Evolutionary conservation across 2,797 vertebrate species (phyloP).

Genomic region (Poeciliopsis turneri): DNA sequence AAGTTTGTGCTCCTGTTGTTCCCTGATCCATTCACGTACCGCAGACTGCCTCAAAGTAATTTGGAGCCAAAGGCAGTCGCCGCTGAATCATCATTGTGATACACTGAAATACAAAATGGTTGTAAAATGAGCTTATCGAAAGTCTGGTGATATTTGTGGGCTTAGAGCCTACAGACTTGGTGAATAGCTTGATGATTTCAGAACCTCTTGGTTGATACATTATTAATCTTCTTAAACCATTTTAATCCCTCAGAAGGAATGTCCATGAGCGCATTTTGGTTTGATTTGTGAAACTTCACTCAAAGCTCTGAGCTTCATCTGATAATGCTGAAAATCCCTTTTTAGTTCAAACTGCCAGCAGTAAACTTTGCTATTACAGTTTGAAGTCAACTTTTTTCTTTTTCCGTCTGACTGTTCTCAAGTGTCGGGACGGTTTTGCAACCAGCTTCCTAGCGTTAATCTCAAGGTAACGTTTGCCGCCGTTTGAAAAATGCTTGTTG

Average conservation of each 20-base stretch:
- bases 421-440: neutral
- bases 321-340: slow-evolving; percentile 30
- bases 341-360: slow-evolving; percentile 16
- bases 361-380: slow-evolving; percentile 17
- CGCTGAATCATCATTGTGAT: slow-evolving; percentile 60
- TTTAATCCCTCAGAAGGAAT: slow-evolving; percentile 38
- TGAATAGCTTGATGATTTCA: slow-evolving; percentile 23
- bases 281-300: slow-evolving; percentile 23
- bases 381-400: neutral
- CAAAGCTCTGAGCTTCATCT: slow-evolving; percentile 19
- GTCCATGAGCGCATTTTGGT: slow-evolving; percentile 21
- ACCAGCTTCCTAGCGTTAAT: neutral
- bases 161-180: slow-evolving; percentile 30
- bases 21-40: slow-evolving; percentile 51
- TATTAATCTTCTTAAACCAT: slow-evolving; percentile 46
- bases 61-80: slow-evolving; percentile 61
- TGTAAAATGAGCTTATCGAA: slow-evolving; percentile 51
- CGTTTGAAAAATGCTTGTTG: neutral
- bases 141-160: slow-evolving; percentile 46
- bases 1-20: slow-evolving; percentile 55
- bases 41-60: slow-evolving; percentile 57
- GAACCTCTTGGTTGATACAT: slow-evolving; percentile 39
- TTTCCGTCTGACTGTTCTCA: neutral
- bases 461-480: neutral
- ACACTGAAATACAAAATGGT: slow-evolving; percentile 56